A percentile compares a stretch with the other conserved stretches of the same genome.
phyloP scores from a whole-genome alignment of 2,797 vertebrate species.

The Notolepis coatsorum region DNA sequence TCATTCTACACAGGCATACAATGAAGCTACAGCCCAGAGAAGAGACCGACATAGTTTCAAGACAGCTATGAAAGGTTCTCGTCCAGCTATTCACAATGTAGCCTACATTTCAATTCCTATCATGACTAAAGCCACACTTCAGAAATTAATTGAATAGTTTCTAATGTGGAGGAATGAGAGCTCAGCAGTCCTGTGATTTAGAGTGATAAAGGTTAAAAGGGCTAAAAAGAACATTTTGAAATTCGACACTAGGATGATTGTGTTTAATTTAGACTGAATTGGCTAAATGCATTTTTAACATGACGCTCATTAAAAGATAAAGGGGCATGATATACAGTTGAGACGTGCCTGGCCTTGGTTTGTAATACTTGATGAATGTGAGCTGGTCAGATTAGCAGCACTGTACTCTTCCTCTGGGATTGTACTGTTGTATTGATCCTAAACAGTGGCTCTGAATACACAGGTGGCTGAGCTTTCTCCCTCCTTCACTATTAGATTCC shows the following conservation, averaged over 20 bases:
- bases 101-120: constrained; percentile 45
- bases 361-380: constrained; percentile 68
- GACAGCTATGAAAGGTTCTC: constrained; percentile 32
- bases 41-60: constrained; percentile 17
- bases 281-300: constrained; percentile 43
- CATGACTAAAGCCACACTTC: constrained; percentile 23
- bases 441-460: constrained; percentile 40
- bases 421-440: constrained; percentile 57
- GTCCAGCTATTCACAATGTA: constrained; percentile 25
- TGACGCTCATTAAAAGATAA: constrained; percentile 61
- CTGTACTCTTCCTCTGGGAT: constrained; percentile 64
- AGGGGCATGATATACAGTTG: constrained; percentile 60
- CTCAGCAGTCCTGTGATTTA: constrained; percentile 54
- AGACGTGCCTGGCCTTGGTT: constrained; percentile 49
- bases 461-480: constrained; percentile 32
- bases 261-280: constrained; percentile 41
- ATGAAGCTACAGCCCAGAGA: constrained; percentile 9
- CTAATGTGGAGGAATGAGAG: constrained; percentile 36
- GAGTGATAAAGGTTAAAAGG: constrained; percentile 49
- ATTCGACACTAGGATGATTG: constrained; percentile 47
- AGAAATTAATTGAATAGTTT: constrained; percentile 44
- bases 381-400: constrained; percentile 58
- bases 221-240: constrained; percentile 47
- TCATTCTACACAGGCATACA: neutral
- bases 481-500: constrained; percentile 37